Evolutionary conservation across 2,797 vertebrate species (phyloP).

Genomic region (Gadopsis marmoratus): DNA sequence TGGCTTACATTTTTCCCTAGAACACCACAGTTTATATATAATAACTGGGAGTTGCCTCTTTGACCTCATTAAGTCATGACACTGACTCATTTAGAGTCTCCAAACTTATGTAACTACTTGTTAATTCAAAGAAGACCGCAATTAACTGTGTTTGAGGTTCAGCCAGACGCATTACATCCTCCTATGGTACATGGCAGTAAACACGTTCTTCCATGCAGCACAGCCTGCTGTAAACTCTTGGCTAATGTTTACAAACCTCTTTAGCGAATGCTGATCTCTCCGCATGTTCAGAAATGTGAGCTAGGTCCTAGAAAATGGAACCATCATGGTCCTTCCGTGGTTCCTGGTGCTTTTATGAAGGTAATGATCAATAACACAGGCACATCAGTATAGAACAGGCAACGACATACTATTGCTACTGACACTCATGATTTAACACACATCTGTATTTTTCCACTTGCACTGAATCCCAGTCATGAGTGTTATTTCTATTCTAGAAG

Average conservation of each 20-base stretch:
- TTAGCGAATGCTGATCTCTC: background rate
- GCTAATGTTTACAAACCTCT: background rate
- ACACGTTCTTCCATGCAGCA: slow-evolving; percentile 6
- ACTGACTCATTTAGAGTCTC: slow-evolving; percentile 58
- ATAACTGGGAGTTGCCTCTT: slow-evolving; percentile 73
- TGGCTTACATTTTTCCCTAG: slow-evolving; percentile 28
- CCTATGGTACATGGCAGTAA: slow-evolving; percentile 3
- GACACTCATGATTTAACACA: background rate
- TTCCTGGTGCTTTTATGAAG: background rate
- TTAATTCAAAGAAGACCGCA: slow-evolving; percentile 52
- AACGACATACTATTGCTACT: background rate
- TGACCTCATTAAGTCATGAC: slow-evolving; percentile 56
- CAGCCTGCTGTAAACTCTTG: background rate
- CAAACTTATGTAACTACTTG: slow-evolving; percentile 40
- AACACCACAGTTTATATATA: slow-evolving; percentile 47
- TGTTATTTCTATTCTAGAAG: background rate
- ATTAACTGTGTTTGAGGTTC: slow-evolving; percentile 36
- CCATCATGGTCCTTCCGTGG: background rate
- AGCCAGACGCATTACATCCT: slow-evolving; percentile 1
- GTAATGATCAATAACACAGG: background rate
- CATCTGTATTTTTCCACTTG: background rate
- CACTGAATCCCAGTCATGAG: background rate
- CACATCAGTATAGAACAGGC: background rate
- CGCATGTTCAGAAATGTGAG: background rate
- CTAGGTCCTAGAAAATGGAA: background rate